Percentiles rank a stretch among this genome's conserved stretches.
These are phyloP conservation scores for Tursiops truncatus DNA, from an alignment of 2,113 vertebrate genomes.

Conservation along the genomic window DNA sequence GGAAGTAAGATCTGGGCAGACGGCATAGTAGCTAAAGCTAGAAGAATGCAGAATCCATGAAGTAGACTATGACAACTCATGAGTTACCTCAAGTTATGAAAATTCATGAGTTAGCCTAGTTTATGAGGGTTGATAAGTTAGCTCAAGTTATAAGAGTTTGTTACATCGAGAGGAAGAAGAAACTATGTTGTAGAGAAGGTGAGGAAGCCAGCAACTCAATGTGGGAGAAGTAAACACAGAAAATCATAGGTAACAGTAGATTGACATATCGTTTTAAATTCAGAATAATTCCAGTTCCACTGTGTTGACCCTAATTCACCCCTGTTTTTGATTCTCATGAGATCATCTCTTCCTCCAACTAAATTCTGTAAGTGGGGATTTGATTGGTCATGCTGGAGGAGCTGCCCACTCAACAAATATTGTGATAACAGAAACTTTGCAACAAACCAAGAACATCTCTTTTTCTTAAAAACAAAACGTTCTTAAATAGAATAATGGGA, in stretches of 20 bases:
- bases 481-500: neutral
- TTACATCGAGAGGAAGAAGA: neutral
- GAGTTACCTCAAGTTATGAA: neutral
- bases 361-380: neutral
- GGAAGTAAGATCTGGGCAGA: neutral
- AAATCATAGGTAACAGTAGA: neutral
- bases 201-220: neutral
- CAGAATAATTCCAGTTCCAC: neutral
- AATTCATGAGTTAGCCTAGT: neutral
- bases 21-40: neutral
- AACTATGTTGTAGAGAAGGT: neutral
- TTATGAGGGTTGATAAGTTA: neutral
- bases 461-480: neutral
- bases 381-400: neutral
- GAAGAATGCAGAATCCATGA: neutral
- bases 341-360: neutral
- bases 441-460: neutral
- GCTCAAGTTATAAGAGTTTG: neutral
- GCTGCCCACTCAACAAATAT: neutral
- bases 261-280: neutral
- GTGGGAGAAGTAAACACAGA: neutral
- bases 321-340: neutral
- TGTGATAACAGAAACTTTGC: neutral
- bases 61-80: neutral
- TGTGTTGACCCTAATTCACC: neutral